Evolutionary conservation across 2,113 vertebrate genomes (phyloP).

Genomic region (Hippoglossus stenolepis): DNA sequence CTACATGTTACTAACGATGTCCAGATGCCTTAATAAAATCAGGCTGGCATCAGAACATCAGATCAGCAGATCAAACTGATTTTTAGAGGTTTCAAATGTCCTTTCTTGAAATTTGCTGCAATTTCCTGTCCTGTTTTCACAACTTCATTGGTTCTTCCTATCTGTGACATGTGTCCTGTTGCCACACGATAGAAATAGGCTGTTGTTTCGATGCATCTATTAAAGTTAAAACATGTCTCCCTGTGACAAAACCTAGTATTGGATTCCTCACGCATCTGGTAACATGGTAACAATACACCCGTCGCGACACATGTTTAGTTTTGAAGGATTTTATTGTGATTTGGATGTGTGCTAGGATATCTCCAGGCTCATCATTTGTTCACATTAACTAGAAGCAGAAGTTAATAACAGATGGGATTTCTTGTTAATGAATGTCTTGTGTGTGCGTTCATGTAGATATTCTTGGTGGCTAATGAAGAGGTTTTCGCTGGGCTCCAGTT

Average conservation of each 20-base stretch:
- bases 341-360: not conserved
- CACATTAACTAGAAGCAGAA: slow-evolving; percentile 6
- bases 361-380: slow-evolving; percentile 18
- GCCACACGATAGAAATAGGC: slow-evolving; percentile 73
- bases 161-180: slow-evolving; percentile 75
- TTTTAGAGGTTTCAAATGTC: slow-evolving; percentile 47
- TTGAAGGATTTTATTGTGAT: slow-evolving; percentile 16
- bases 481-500: slow-evolving; percentile 9
- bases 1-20: not conserved
- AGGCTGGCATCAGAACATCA: slow-evolving; percentile 2
- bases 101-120: slow-evolving; percentile 69
- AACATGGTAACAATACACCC: not conserved
- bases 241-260: not conserved
- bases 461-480: slow-evolving; percentile 12
- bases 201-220: slow-evolving; percentile 42
- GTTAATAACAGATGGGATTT: slow-evolving; percentile 14
- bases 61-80: slow-evolving; percentile 14
- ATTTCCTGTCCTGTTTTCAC: slow-evolving; percentile 85
- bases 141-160: slow-evolving; percentile 74
- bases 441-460: not conserved
- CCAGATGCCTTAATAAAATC: slow-evolving; percentile 20
- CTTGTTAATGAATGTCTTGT: slow-evolving; percentile 14
- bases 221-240: slow-evolving; percentile 8
- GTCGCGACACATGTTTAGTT: slow-evolving; percentile 2
- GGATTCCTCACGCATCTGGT: slow-evolving; percentile 14